A percentile compares a stretch with the other conserved stretches of the same genome.
Conservation (phyloP, 2,797 vertebrate species). For the Chlorospingus semifuscus region DNA sequence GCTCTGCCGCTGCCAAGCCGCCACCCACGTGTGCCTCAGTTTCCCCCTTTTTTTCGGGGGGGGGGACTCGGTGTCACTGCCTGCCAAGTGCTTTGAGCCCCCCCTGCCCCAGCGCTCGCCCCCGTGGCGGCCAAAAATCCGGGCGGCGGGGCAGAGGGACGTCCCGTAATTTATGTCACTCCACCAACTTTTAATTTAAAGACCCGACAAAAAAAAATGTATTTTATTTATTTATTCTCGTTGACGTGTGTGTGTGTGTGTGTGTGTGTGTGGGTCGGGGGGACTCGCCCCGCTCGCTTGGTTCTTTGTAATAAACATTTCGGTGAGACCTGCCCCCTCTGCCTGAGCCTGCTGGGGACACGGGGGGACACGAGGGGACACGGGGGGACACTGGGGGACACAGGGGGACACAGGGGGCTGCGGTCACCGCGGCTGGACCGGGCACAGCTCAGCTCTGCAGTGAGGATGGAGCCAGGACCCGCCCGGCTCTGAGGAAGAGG, state of each 20-base stretch:
- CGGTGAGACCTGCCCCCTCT: too few species aligned
- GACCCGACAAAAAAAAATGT: not conserved
- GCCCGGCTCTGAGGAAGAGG: not conserved
- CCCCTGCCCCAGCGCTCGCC: not conserved
- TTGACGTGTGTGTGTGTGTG: not conserved
- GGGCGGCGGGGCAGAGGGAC: not conserved
- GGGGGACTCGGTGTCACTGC: not conserved
- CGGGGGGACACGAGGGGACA: not conserved
- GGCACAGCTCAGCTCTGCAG: not conserved
- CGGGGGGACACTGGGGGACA: not conserved
- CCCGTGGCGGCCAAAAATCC: not conserved
- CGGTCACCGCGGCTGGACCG: not conserved
- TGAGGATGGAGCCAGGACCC: not conserved
- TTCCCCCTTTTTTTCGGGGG: not conserved
- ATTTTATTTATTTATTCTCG: constrained; percentile 64
- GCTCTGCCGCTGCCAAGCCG: not conserved
- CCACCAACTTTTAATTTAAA: constrained; percentile 37
- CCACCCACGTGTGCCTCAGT: constrained; percentile 14
- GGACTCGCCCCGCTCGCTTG: too few species aligned
- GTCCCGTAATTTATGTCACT: constrained; percentile 24
- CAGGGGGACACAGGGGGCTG: not conserved
- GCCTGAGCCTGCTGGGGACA: too few species aligned
- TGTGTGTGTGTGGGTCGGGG: too few species aligned
- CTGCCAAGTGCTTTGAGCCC: constrained; percentile 46
- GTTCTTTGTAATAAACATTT: too few species aligned